phyloP scores from a whole-genome alignment of 2,113 vertebrate genomes.

The Regulus satrapa region DNA sequence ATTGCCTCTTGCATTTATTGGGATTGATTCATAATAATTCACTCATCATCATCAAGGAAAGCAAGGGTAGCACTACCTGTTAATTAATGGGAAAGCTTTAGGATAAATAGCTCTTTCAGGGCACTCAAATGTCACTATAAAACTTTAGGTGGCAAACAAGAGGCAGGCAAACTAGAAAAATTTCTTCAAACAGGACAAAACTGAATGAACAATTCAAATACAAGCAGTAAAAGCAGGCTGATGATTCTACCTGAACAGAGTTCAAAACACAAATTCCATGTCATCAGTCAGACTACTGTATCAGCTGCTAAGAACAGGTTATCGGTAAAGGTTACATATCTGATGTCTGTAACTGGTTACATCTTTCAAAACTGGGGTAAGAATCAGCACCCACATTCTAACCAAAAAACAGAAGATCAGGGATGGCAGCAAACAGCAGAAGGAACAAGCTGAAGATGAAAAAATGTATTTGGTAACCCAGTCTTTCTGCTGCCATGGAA shows the following conservation, averaged over 20 bases:
- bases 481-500: background rate
- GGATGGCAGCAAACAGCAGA: background rate
- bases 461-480: background rate
- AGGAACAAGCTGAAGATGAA: background rate
- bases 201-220: background rate
- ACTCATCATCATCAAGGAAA: background rate
- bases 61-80: background rate
- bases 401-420: background rate
- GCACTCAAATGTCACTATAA: background rate
- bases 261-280: background rate
- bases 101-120: background rate
- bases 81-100: background rate
- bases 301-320: background rate
- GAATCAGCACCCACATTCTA: background rate
- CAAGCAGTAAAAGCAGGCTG: background rate
- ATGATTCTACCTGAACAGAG: background rate
- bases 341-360: background rate
- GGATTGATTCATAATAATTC: background rate
- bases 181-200: background rate
- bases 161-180: background rate
- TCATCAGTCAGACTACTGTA: background rate
- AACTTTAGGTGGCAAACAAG: background rate
- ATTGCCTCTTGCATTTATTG: background rate
- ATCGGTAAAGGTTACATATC: background rate
- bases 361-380: background rate